Conservation (phyloP, 2,888 invertebrate species). For the Dromius quadrimaculatus region DNA sequence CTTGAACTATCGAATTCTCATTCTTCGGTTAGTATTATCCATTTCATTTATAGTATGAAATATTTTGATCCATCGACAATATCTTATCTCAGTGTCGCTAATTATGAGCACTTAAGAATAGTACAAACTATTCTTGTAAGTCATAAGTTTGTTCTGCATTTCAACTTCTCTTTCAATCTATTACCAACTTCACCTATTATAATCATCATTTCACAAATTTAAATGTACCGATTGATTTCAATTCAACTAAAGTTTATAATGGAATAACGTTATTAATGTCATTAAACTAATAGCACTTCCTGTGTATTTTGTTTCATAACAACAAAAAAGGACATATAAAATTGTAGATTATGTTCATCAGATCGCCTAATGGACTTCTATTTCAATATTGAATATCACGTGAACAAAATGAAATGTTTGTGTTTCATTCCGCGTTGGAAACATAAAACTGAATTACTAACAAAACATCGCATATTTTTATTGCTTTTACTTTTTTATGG, state of each 20-base stretch:
- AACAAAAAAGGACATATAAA: not conserved
- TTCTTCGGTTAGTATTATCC: too few species aligned
- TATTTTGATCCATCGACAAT: too few species aligned
- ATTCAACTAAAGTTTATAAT: not conserved
- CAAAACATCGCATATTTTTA: slow-evolving; percentile 15
- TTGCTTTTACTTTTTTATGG: not conserved
- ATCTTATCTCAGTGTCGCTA: too few species aligned
- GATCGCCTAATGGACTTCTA: slow-evolving; percentile 22
- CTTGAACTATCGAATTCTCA: too few species aligned
- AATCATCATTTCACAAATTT: too few species aligned
- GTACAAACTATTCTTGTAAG: too few species aligned
- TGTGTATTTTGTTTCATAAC: slow-evolving; percentile 1
- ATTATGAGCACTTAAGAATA: too few species aligned
- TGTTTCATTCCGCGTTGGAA: not conserved
- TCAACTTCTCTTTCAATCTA: too few species aligned
- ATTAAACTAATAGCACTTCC: slow-evolving; percentile 18
- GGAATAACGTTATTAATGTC: slow-evolving; percentile 6
- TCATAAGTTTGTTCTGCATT: too few species aligned
- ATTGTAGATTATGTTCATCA: slow-evolving; percentile 20
- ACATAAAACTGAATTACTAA: slow-evolving; percentile 1
- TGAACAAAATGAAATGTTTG: not conserved
- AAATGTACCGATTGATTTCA: not conserved
- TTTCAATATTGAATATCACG: slow-evolving; percentile 7
- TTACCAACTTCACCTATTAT: too few species aligned
- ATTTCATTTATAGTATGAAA: too few species aligned